These are phyloP conservation scores for Penaeus vannamei DNA, from an alignment of 1,140 invertebrate genomes.

Conservation along the genomic window DNA sequence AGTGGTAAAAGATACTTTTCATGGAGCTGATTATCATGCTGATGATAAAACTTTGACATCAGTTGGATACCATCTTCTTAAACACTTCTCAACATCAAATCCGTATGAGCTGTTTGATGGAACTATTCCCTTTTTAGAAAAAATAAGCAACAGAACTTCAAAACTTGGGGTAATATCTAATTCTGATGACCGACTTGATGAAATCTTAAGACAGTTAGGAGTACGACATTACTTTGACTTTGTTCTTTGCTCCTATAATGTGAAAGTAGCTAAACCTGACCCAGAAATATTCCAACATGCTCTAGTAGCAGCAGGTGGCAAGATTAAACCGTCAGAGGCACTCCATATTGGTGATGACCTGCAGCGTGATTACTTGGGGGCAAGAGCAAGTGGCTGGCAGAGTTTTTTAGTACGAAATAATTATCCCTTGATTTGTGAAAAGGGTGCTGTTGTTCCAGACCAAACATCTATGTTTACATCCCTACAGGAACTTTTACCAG, in stretches of 20 bases:
- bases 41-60: slow-evolving; percentile 31
- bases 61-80: slow-evolving; percentile 39
- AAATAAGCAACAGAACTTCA: slow-evolving; percentile 10
- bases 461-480: slow-evolving; percentile 55
- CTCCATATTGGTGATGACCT: slow-evolving; percentile 64
- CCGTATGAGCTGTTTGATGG: slow-evolving; percentile 56
- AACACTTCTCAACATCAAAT: slow-evolving; percentile 39
- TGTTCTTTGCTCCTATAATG: slow-evolving; percentile 58
- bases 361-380: slow-evolving; percentile 58
- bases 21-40: slow-evolving; percentile 19
- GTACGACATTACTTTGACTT: slow-evolving; percentile 60
- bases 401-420: slow-evolving; percentile 49
- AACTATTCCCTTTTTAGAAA: slow-evolving; percentile 32
- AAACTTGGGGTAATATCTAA: slow-evolving; percentile 56
- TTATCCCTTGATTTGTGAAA: slow-evolving; percentile 43
- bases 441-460: slow-evolving; percentile 40
- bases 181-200: slow-evolving; percentile 57
- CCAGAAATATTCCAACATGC: slow-evolving; percentile 56
- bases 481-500: slow-evolving; percentile 47
- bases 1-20: slow-evolving; percentile 53
- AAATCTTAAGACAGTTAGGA: slow-evolving; percentile 42
- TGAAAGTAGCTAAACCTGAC: slow-evolving; percentile 56
- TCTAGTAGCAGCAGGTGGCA: slow-evolving; percentile 18
- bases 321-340: slow-evolving; percentile 49
- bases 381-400: slow-evolving; percentile 54